Evolutionary conservation across 2,113 vertebrate genomes (phyloP).

Genomic region (Puffinus mauretanicus): DNA sequence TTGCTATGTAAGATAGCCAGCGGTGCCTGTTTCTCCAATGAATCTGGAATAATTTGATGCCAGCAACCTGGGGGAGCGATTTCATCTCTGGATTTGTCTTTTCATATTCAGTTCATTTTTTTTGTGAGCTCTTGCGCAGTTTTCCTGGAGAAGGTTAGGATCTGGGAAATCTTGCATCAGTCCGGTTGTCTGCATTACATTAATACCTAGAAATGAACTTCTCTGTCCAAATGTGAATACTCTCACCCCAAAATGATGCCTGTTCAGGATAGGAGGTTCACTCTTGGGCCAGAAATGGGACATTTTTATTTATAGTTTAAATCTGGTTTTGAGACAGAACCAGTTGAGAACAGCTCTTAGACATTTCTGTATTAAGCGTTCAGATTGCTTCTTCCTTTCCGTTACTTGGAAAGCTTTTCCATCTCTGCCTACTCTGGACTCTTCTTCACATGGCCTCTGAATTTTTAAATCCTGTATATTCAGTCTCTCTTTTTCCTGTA

Average conservation of each 20-base stretch:
- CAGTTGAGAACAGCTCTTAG: background rate
- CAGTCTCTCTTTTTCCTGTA: background rate
- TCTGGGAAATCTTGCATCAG: constrained; percentile 23
- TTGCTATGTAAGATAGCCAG: constrained; percentile 32
- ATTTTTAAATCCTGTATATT: background rate
- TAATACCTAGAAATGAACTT: constrained; percentile 16
- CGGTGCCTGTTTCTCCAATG: constrained; percentile 23
- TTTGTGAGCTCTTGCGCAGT: background rate
- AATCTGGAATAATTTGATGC: constrained; percentile 30
- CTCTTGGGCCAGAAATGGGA: background rate
- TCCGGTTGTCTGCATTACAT: background rate
- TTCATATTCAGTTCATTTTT: background rate
- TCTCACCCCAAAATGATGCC: background rate
- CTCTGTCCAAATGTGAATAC: background rate
- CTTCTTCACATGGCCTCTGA: background rate
- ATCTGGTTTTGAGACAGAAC: background rate
- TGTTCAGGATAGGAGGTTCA: background rate
- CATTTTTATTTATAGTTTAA: background rate
- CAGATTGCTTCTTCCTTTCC: background rate
- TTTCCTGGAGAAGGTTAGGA: constrained; percentile 2
- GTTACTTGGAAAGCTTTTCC: background rate
- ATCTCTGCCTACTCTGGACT: background rate
- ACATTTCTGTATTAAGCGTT: background rate
- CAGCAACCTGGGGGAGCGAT: background rate
- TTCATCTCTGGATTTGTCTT: constrained; percentile 29